Evolutionary conservation across 64 coral and sea anemone genomes (phyloP), one percentile per base, ranked within the genome.

Genomic region (Actinia equina): DNA sequence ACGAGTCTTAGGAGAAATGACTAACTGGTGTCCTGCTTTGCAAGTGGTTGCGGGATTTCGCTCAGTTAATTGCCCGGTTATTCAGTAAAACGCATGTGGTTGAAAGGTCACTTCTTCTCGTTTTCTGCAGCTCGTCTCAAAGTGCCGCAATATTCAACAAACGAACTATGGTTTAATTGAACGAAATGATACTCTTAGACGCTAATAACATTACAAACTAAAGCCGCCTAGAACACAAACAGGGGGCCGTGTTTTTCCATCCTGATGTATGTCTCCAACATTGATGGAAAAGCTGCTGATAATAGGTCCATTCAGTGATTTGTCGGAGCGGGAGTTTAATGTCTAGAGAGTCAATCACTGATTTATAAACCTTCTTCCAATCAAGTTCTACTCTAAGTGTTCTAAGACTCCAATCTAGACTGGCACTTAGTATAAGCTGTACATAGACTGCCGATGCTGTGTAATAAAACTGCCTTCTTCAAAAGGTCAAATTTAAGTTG

Each of bases 171-270:
- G 58, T 91, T 77, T 80, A 86, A 43, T 84, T 91, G 84, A 85
- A 85, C 85, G 83, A 91, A 30, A 79, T 61, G 83, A 78, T 86
- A 91, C 89, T 91, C 69, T 70, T 62, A 76, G 83, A 83, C 85
- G 89, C 77, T 91, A 91, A 91, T 85, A 90, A 90, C 84, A 85
- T 91, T 91, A 86, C 83, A 91, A 84, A 80, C 89, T 91, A 85
- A 80, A 91, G 83, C 77, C 61, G 89, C 89, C 89, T 83, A 91
- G 59, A 86, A 58, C 10, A 43, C 44, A 91, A 91, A 91, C 88
- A 85, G 43, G 78, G 43, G 16, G 78, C 44, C 52, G 44, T 81
- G 78, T 81, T 81, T 49, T 81, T 52, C 43, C 10, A 81, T 49
- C 7, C 26, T 65, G 62, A 74, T 74, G 25, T 74, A 74, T 42